These are phyloP conservation scores for Lomographa bimaculata DNA, from an alignment of 2,888 invertebrate species.

Conservation along the genomic window DNA sequence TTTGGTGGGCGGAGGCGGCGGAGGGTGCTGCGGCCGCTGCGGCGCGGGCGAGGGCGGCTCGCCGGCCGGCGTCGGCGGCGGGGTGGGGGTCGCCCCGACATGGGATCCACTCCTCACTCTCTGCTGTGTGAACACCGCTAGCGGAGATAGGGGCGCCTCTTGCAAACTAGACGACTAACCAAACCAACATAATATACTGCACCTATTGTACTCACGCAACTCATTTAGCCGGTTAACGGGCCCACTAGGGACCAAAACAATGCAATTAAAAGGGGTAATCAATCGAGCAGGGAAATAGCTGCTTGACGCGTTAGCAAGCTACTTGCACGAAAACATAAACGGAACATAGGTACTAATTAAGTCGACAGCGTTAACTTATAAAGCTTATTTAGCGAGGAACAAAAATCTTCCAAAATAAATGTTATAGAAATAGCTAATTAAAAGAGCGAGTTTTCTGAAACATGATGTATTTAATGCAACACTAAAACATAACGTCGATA, in stretches of 20 bases:
- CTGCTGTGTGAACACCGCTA: constrained; percentile 66
- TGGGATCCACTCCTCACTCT: constrained; percentile 47
- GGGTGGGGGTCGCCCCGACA: constrained; percentile 46
- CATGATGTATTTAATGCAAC: constrained; percentile 74
- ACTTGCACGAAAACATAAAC: constrained; percentile 73
- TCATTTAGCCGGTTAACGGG: constrained; percentile 44
- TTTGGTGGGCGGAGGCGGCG: constrained; percentile 60
- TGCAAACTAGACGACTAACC: constrained; percentile 75
- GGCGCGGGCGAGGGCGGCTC: constrained; percentile 40
- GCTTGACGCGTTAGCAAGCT: constrained; percentile 49
- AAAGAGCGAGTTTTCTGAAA: constrained; percentile 60
- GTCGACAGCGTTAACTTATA: constrained; percentile 42
- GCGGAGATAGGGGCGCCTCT: constrained; percentile 66
- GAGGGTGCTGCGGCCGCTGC: constrained; percentile 49
- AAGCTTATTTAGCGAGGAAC: constrained; percentile 49
- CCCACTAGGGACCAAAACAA: constrained; percentile 50
- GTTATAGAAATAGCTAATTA: constrained; percentile 56
- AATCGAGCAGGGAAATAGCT: constrained; percentile 31
- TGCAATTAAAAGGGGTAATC: constrained; percentile 39
- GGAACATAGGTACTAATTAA: constrained; percentile 36
- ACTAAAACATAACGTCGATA: constrained; percentile 72
- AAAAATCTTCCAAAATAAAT: constrained; percentile 82
- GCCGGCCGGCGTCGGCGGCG: constrained; percentile 46
- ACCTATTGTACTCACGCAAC: constrained; percentile 49
- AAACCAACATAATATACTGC: constrained; percentile 75